Evolutionary conservation across 1,140 invertebrate genomes (phyloP), one percentile per base, ranked within the genome.

Genomic region (Drosophila melanica): DNA sequence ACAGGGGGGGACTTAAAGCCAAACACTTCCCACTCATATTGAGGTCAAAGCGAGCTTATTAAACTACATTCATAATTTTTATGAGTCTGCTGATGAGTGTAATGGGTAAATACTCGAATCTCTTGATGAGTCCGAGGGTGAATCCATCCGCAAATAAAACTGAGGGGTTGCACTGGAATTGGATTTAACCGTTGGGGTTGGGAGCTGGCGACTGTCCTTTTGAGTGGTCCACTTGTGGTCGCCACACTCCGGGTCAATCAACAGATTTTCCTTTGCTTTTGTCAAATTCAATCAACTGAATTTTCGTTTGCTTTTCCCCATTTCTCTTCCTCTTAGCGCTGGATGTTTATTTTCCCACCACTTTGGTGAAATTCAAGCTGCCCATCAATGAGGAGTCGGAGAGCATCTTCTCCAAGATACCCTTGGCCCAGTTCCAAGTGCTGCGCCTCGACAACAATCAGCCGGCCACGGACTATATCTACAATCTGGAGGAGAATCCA

Each of bases 341-440:
- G 4, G 81, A 90, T 66, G 87, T 91, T 70, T 92, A 92, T 72
- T 91, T 92, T 75, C 90, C 90, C 55, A 90, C 77, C 75, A 76
- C 85, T 10, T 66, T 75, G 6, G 86, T 92, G 58, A 77, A 87
- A 77, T 64, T 92, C 53, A 91, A 90, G 62, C 76, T 92, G 42
- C 90, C 90, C 39, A 84, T 90, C 35, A 90, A 90, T 30, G 90
- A 91, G 74, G 81, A 91, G 30, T 90, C 90, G 27, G 85, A 92
- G 39, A 92, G 90, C 48, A 84, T 91, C 48, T 92, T 92, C 58
- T 92, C 90, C 6, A 91, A 92, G 60, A 91, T 91, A 14, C 90
- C 90, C 3, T 42, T 92, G 74, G 90, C 85, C 41, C 85, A 86
- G 59, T 91, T 92, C 74, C 90, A 90, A 79, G 89, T 92, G 44